phyloP scores from a whole-genome alignment of 2,113 vertebrate genomes.

The Sigmodon hispidus region DNA sequence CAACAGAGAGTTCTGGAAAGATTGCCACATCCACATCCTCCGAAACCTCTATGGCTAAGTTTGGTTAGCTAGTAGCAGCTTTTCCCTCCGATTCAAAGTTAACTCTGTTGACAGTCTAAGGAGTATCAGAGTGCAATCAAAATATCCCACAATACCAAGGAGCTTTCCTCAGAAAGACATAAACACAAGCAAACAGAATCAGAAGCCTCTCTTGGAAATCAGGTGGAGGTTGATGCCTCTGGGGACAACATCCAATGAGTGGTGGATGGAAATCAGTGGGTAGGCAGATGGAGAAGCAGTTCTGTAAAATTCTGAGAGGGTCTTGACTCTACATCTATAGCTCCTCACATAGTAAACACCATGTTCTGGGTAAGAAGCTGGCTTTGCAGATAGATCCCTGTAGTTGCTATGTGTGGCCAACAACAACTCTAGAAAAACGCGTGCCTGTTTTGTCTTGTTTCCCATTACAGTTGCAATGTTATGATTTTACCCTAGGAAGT shows the following conservation, averaged over 20 bases:
- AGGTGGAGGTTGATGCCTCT: not conserved
- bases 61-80: no score
- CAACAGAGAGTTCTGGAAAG: not conserved
- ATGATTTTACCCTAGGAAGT: not conserved
- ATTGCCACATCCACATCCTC: not conserved
- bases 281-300: not conserved
- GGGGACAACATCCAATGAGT: not conserved
- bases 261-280: not conserved
- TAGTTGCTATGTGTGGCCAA: not conserved
- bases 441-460: no score
- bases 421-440: no score
- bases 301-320: not conserved
- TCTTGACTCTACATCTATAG: not conserved
- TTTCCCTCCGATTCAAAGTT: no score
- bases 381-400: not conserved
- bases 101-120: no score
- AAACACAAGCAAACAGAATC: not conserved
- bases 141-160: not conserved
- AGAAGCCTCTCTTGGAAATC: not conserved
- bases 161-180: not conserved
- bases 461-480: not conserved
- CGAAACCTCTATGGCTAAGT: not conserved
- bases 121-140: no score
- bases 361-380: not conserved
- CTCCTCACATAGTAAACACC: not conserved